Percentiles rank a stretch among this genome's conserved stretches.
Evolutionary conservation across 2,113 vertebrate species (phyloP).

Genomic region (Macrotis lagotis): DNA sequence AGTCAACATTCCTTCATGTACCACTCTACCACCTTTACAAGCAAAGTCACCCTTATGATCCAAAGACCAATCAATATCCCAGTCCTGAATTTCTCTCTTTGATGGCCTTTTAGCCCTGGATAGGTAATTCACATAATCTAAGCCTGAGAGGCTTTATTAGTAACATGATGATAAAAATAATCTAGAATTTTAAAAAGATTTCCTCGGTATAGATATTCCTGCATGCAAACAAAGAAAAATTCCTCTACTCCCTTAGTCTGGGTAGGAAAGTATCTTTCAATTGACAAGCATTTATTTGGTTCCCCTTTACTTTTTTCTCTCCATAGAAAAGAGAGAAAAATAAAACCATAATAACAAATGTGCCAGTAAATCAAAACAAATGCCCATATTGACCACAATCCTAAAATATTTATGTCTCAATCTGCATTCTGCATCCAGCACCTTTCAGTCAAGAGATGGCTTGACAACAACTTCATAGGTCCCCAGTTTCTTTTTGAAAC

Average conservation of each 20-base stretch:
- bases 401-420: background rate
- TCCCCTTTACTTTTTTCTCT: background rate
- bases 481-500: background rate
- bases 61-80: too few relatives aligned
- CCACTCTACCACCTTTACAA: background rate
- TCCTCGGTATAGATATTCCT: background rate
- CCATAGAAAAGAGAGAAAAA: background rate
- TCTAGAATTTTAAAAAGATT: background rate
- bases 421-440: background rate
- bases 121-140: background rate
- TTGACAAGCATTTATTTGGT: background rate
- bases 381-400: background rate
- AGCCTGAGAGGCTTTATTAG: background rate
- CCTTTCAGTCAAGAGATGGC: background rate
- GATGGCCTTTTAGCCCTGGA: background rate
- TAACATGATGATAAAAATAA: background rate
- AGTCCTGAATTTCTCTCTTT: background rate
- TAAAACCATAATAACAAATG: background rate
- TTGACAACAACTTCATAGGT: background rate
- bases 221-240: background rate
- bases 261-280: background rate
- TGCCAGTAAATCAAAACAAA: background rate
- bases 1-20: background rate
- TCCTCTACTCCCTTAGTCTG: background rate
- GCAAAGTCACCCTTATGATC: background rate